Evolutionary conservation across 2,888 invertebrate genomes (phyloP).

Genomic region (Drosophila meridionalis): DNA sequence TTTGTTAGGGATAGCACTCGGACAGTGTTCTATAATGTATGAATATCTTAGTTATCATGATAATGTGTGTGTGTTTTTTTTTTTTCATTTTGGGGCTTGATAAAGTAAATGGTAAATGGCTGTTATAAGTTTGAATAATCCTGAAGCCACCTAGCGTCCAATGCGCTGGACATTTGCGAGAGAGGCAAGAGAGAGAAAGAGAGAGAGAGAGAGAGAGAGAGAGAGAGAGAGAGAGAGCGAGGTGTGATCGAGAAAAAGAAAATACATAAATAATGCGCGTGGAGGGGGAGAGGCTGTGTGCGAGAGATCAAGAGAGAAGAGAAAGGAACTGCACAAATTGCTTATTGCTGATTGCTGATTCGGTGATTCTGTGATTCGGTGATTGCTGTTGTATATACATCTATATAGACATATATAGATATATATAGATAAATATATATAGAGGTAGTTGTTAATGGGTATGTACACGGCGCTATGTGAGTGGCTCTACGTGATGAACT

Average conservation of each 20-base stretch:
- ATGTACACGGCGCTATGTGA: slow-evolving; percentile 39
- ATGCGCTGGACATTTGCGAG: slow-evolving; percentile 67
- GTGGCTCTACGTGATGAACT: slow-evolving; percentile 70
- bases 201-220: not conserved
- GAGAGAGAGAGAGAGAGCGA: not conserved
- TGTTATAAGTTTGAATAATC: slow-evolving; percentile 23
- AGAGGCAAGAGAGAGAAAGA: slow-evolving; percentile 1
- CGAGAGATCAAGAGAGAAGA: slow-evolving; percentile 4
- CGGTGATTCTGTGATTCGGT: not conserved
- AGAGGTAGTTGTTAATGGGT: slow-evolving; percentile 1
- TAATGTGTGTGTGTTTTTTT: slow-evolving; percentile 8
- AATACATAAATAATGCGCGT: slow-evolving; percentile 19
- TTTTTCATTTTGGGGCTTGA: slow-evolving; percentile 20
- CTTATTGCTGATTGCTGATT: slow-evolving; percentile 8
- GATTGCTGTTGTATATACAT: slow-evolving; percentile 8
- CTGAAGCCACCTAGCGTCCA: slow-evolving; percentile 61
- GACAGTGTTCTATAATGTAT: slow-evolving; percentile 12
- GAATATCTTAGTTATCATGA: slow-evolving; percentile 53
- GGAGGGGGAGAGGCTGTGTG: slow-evolving; percentile 4
- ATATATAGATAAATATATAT: slow-evolving; percentile 5
- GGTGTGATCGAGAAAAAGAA: slow-evolving; percentile 9
- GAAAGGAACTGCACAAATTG: slow-evolving; percentile 13
- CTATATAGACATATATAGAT: slow-evolving; percentile 5
- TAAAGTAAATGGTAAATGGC: slow-evolving; percentile 26
- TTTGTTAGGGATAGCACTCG: slow-evolving; percentile 16